Evolutionary conservation across 1,140 invertebrate genomes (phyloP), one percentile per base, ranked within the genome.

Genomic region (Latrodectus geometricus): DNA sequence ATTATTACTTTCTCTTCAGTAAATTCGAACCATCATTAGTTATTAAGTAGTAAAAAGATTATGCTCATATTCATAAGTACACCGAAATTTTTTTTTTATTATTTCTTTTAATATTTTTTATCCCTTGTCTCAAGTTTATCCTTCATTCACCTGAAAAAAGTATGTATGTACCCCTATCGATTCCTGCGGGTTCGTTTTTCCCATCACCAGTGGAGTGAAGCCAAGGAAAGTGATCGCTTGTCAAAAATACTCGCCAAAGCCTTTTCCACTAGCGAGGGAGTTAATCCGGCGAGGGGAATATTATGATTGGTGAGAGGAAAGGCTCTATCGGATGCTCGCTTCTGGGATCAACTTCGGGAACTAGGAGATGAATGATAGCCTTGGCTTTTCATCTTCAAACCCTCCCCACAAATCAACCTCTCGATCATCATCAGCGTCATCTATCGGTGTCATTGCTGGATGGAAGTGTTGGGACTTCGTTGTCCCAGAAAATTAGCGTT

Each of bases 341-440:
- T 61, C 54, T 49, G 65, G 78, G 78, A 80, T 80, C 78, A 80
- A 80, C 78, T n/a, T 80, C 65, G 65, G 20, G 54, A 35, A 35
- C 54, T 17, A 3, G 11, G 15, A n/a, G 56, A 78, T 65, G 76
- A 78, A 21, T 66, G 66, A 80, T 80, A n/a, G 49, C n/a, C n/a
- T 49, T 5, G 78, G 78, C 61, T 80, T 80, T 69, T 52, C 49
- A 52, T 79, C 77, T 35, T 11, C 65, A 54, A 35, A 21, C 72
- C 48, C 49, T 15, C 48, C 35, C 72, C 23, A 73, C 23, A 73
- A 48, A 49, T 73, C 72, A 35, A 35, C 15, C 48, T 61, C 20
- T 66, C 68, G 15, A 69, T 80, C 77, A 52, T 80, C 78, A 69
- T 80, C 78, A 66, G n/a, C 56, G 54, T 69, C 68, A 23, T 9